Evolutionary conservation across 1,140 invertebrate species (phyloP).

Genomic region (Drosophila orena): DNA sequence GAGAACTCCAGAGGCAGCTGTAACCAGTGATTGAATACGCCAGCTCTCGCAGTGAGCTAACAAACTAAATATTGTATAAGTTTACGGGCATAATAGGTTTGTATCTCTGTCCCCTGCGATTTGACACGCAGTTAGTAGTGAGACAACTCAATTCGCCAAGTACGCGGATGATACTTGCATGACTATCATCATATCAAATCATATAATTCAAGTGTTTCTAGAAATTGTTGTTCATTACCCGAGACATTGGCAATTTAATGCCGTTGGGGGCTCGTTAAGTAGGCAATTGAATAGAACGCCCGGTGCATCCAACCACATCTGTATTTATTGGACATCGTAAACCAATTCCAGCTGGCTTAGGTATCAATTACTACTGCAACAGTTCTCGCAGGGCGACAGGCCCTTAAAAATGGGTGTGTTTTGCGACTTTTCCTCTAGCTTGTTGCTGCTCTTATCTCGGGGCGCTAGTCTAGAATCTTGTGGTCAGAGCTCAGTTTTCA

Average conservation of each 20-base stretch:
- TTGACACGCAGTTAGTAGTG: background rate
- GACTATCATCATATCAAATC: constrained; percentile 12
- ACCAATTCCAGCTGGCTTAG: constrained; percentile 35
- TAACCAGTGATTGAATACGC: constrained; percentile 2
- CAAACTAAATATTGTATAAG: constrained; percentile 20
- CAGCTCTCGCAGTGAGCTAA: constrained; percentile 3
- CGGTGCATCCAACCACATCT: constrained; percentile 18
- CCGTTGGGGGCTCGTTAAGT: constrained; percentile 35
- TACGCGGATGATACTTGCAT: constrained; percentile 4
- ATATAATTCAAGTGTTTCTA: constrained; percentile 22
- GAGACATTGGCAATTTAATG: constrained; percentile 31
- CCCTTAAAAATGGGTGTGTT: constrained; percentile 56
- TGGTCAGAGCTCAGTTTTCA: constrained; percentile 31
- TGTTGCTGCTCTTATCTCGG: constrained; percentile 25
- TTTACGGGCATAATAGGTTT: background rate
- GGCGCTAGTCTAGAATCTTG: constrained; percentile 4
- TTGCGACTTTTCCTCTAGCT: constrained; percentile 10
- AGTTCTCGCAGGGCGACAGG: constrained; percentile 13
- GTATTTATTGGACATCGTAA: constrained; percentile 25
- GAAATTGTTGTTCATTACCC: constrained; percentile 50
- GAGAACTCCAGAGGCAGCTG: constrained; percentile 19
- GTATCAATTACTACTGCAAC: constrained; percentile 5
- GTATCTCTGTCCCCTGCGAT: background rate
- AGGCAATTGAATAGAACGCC: constrained; percentile 24
- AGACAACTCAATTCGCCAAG: constrained; percentile 7